These are phyloP conservation scores for Phortica okadai DNA, from an alignment of 2,888 invertebrate species.

Conservation along the genomic window DNA sequence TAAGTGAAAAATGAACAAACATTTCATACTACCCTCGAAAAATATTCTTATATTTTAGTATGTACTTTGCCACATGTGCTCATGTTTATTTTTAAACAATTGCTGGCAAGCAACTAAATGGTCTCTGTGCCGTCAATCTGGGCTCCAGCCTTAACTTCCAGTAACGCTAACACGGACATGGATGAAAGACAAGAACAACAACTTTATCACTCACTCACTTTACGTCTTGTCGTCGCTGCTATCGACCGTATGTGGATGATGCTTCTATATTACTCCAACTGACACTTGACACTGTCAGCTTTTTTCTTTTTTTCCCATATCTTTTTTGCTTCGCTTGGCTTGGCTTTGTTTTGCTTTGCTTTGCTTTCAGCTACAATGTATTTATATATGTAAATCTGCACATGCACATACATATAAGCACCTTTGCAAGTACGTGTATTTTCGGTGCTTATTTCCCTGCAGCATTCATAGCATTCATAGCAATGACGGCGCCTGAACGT, in stretches of 20 bases:
- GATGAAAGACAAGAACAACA: neutral
- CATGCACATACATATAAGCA: neutral
- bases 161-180: too few relatives aligned
- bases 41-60: neutral
- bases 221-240: neutral
- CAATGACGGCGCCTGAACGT: neutral
- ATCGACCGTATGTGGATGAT: neutral
- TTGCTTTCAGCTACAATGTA: conserved; percentile 6
- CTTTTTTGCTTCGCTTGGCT: neutral
- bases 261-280: conserved; percentile 20
- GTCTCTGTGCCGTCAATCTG: neutral
- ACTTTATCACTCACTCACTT: neutral
- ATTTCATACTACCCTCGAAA: neutral
- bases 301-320: neutral
- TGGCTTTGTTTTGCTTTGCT: neutral
- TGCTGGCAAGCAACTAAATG: conserved; percentile 23
- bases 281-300: conserved; percentile 30
- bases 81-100: conserved; percentile 29
- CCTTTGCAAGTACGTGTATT: neutral
- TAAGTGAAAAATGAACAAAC: neutral
- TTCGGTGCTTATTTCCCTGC: neutral
- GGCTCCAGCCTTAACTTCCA: neutral
- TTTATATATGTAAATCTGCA: neutral
- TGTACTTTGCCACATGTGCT: neutral
- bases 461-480: neutral